A percentile compares a stretch with the other conserved stretches of the same genome.
Evolutionary conservation across 1,140 invertebrate species (phyloP).

Genomic region (Drosophila repletoides): DNA sequence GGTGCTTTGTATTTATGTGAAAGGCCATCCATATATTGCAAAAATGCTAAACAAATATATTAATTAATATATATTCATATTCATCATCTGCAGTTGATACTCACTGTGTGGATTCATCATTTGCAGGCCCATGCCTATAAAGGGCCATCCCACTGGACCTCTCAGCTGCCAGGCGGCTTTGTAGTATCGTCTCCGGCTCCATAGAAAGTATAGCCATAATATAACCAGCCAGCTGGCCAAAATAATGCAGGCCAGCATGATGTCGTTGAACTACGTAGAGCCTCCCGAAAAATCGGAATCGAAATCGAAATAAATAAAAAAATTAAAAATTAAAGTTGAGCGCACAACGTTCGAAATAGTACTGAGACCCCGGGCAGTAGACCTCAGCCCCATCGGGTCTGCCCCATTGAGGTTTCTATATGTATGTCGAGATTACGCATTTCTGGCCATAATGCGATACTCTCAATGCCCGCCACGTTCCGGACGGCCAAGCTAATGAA

Average conservation of each 20-base stretch:
- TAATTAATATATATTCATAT: background rate
- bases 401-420: conserved; percentile 59
- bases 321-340: conserved; percentile 5
- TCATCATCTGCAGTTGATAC: background rate
- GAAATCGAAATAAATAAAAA: conserved; percentile 24
- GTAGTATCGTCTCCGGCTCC: conserved; percentile 67
- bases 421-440: conserved; percentile 44
- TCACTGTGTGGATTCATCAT: conserved; percentile 80
- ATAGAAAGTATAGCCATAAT: conserved; percentile 67
- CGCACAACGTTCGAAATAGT: conserved; percentile 25
- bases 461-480: conserved; percentile 49
- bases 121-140: conserved; percentile 68
- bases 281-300: background rate
- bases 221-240: conserved; percentile 51
- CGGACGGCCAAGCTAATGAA: conserved; percentile 21
- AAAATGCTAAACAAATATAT: conserved; percentile 45
- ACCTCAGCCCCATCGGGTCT: background rate
- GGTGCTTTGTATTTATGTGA: conserved; percentile 61
- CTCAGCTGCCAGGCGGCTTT: conserved; percentile 58
- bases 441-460: conserved; percentile 43
- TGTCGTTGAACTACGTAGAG: conserved; percentile 53
- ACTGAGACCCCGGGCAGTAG: conserved; percentile 30
- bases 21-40: conserved; percentile 61
- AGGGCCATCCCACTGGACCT: conserved; percentile 68
- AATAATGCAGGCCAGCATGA: conserved; percentile 59